Percentiles rank a stretch among this genome's conserved stretches.
phyloP scores from a whole-genome alignment of 2,888 invertebrate species.

The Fragum whitleyi region DNA sequence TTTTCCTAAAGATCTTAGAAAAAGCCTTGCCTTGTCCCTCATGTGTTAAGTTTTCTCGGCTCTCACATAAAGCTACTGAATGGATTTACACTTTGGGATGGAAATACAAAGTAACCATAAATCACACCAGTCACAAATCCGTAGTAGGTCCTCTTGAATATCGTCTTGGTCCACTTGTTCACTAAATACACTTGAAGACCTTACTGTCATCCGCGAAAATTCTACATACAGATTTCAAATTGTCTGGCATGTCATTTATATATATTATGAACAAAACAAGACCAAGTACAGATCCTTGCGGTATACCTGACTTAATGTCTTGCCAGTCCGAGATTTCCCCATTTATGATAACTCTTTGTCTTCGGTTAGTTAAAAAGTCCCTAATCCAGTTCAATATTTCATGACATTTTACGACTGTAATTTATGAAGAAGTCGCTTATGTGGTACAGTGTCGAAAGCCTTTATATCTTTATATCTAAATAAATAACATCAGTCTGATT shows the following conservation, averaged over 20 bases:
- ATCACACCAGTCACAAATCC: neutral
- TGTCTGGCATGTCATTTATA: slow-evolving; percentile 25
- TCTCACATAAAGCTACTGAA: too few species aligned
- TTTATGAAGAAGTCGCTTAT: neutral
- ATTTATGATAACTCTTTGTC: too few species aligned
- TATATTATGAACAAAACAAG: slow-evolving; percentile 23
- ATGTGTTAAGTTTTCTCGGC: neutral
- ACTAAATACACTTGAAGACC: neutral
- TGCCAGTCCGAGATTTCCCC: too few species aligned
- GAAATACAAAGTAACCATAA: neutral
- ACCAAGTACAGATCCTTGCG: neutral
- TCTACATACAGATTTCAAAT: slow-evolving; percentile 2
- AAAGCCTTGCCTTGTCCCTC: too few species aligned
- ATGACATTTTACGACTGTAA: neutral
- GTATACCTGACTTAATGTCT: neutral
- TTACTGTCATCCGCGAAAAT: slow-evolving; percentile 31
- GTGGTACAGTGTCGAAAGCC: neutral
- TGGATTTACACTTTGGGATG: neutral
- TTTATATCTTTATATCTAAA: neutral
- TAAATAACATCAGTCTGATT: neutral
- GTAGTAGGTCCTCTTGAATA: neutral
- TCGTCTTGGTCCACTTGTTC: slow-evolving; percentile 8
- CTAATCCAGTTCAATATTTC: too few species aligned
- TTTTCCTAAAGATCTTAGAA: too few species aligned
- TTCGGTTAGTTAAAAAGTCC: too few species aligned